A percentile compares a stretch with the other conserved stretches of the same genome.
Conservation (phyloP, 2,888 invertebrate genomes). For the Artemia sinica region DNA sequence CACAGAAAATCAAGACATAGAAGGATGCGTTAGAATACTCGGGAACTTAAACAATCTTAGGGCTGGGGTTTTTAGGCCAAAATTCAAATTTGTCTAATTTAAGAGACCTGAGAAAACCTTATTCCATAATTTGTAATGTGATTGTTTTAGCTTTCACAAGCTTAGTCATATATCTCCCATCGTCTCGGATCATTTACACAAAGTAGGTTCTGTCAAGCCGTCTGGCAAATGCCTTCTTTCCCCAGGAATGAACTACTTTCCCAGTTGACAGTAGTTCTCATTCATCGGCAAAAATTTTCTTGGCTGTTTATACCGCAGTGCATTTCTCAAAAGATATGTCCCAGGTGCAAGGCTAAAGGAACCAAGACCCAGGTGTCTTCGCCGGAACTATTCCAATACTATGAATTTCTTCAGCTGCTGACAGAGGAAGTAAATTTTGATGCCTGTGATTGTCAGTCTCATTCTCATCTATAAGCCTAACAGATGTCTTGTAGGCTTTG, state of each 20-base stretch:
- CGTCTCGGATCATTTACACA: too few species aligned
- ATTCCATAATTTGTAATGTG: too few species aligned
- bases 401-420: slow-evolving; percentile 12
- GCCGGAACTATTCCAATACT: slow-evolving; percentile 11
- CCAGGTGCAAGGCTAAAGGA: slow-evolving; percentile 11
- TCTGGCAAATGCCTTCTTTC: too few species aligned
- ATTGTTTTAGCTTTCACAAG: too few species aligned
- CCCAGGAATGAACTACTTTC: background rate
- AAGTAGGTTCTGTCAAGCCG: too few species aligned
- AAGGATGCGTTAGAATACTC: too few species aligned
- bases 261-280: slow-evolving; percentile 12
- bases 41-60: too few species aligned
- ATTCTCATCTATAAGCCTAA: background rate
- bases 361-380: slow-evolving; percentile 6
- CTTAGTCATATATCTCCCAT: too few species aligned
- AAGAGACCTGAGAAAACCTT: too few species aligned
- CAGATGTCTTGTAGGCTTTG: slow-evolving; percentile 5
- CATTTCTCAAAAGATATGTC: slow-evolving; percentile 13
- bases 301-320: slow-evolving; percentile 8
- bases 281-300: background rate
- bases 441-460: slow-evolving; percentile 13
- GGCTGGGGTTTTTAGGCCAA: too few species aligned
- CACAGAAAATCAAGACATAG: too few species aligned
- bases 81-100: too few species aligned
- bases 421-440: slow-evolving; percentile 13